Evolutionary conservation across 2,888 invertebrate genomes (phyloP).

Genomic region (Dolomedes plantarius): DNA sequence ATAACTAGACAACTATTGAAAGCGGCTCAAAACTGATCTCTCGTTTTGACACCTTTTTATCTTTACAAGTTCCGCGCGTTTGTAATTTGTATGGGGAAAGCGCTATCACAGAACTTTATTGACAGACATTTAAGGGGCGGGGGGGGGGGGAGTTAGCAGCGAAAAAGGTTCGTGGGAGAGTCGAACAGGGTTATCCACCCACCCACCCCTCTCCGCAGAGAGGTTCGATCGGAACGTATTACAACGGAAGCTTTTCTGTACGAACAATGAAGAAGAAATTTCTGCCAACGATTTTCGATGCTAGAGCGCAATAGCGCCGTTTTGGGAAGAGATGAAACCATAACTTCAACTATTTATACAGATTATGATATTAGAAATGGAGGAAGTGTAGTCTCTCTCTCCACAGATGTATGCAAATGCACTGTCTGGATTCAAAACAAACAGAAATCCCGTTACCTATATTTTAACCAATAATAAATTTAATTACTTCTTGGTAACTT

Average conservation of each 20-base stretch:
- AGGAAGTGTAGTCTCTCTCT: too few species aligned
- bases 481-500: too few species aligned
- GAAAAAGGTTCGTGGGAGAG: not conserved
- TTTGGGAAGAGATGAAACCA: not conserved
- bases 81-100: slow-evolving; percentile 12
- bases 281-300: slow-evolving; percentile 11
- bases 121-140: slow-evolving; percentile 1
- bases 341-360: not conserved
- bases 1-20: not conserved
- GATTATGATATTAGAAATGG: too few species aligned
- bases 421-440: too few species aligned
- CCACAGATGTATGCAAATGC: too few species aligned
- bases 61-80: not conserved
- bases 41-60: slow-evolving; percentile 13
- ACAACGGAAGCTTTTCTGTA: slow-evolving; percentile 7
- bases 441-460: too few species aligned
- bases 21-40: not conserved
- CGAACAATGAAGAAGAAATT: slow-evolving; percentile 18
- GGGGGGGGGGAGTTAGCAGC: not conserved
- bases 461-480: too few species aligned
- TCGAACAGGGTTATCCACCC: slow-evolving; percentile 9
- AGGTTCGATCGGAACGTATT: not conserved
- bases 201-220: not conserved
- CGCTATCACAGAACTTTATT: slow-evolving; percentile 12
- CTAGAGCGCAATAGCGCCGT: not conserved